Percentiles rank a stretch among this genome's conserved stretches.
phyloP scores from a whole-genome alignment of 2,888 invertebrate species.

The Eupithecia subfuscata region DNA sequence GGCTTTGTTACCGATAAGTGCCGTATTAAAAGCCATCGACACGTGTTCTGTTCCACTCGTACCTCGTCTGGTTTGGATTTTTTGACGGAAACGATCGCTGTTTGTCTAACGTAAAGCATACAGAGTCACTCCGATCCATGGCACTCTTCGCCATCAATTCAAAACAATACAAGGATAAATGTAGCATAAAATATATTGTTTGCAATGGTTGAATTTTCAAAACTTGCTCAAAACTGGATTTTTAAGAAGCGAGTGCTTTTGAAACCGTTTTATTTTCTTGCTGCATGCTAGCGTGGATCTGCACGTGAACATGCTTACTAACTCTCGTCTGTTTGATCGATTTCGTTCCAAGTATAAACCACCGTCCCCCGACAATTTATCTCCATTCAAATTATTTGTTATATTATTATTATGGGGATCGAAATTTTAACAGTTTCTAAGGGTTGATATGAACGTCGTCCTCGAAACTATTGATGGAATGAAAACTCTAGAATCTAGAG shows the following conservation, averaged over 20 bases:
- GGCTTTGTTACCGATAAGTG: background rate
- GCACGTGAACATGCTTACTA: background rate
- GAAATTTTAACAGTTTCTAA: background rate
- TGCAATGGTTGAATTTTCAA: background rate
- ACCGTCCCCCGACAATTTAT: too few species aligned
- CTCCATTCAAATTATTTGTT: background rate
- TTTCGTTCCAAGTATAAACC: too few species aligned
- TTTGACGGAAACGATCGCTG: constrained; percentile 43
- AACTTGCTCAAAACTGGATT: background rate
- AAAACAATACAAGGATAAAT: background rate
- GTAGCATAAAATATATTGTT: background rate
- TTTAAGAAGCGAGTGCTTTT: background rate
- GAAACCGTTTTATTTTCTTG: background rate
- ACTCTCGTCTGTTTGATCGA: too few species aligned
- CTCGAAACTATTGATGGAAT: background rate
- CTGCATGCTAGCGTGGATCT: background rate
- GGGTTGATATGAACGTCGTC: background rate
- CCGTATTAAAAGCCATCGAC: background rate
- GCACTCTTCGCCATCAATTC: background rate
- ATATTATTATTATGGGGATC: too few species aligned
- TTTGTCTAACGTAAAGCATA: constrained; percentile 39
- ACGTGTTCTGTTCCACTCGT: constrained; percentile 18
- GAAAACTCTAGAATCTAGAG: background rate
- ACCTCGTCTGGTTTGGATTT: constrained; percentile 41
- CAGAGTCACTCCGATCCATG: background rate